Evolutionary conservation across 2,888 invertebrate genomes (phyloP).

Genomic region (Nezara viridula): DNA sequence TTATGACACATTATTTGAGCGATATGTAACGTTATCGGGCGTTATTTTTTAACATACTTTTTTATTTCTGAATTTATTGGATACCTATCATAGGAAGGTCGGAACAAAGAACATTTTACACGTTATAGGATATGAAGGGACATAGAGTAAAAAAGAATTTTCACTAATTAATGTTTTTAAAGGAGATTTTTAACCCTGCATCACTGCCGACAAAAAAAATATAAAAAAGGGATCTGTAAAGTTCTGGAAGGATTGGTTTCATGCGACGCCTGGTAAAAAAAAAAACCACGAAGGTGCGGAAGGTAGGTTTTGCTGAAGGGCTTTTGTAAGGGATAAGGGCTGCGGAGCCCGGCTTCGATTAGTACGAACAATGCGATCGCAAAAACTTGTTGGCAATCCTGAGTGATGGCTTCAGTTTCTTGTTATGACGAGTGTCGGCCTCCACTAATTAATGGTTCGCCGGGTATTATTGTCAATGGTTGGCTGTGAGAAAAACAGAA

Average conservation of each 20-base stretch:
- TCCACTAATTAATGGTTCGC: not conserved
- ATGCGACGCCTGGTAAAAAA: not conserved
- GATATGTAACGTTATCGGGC: no score
- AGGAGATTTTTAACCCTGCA: not conserved
- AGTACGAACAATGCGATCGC: not conserved
- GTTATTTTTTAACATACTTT: no score
- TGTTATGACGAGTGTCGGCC: not conserved
- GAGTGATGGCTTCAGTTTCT: not conserved
- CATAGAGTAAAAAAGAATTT: not conserved
- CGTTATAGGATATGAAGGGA: not conserved
- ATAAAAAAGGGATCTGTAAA: not conserved
- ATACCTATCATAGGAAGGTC: not conserved
- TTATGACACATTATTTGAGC: no score
- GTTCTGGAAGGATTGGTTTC: not conserved
- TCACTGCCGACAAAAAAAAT: not conserved
- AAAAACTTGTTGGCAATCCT: not conserved
- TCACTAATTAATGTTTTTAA: not conserved
- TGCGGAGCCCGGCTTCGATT: not conserved
- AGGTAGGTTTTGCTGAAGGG: slow-evolving; percentile 16
- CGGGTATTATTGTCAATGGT: not conserved
- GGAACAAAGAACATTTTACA: not conserved
- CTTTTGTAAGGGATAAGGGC: not conserved
- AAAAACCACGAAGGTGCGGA: not conserved
- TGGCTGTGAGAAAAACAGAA: not conserved
- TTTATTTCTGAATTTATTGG: not conserved